phyloP scores from a whole-genome alignment of 2,113 vertebrate species.

The Megaleporinus macrocephalus region DNA sequence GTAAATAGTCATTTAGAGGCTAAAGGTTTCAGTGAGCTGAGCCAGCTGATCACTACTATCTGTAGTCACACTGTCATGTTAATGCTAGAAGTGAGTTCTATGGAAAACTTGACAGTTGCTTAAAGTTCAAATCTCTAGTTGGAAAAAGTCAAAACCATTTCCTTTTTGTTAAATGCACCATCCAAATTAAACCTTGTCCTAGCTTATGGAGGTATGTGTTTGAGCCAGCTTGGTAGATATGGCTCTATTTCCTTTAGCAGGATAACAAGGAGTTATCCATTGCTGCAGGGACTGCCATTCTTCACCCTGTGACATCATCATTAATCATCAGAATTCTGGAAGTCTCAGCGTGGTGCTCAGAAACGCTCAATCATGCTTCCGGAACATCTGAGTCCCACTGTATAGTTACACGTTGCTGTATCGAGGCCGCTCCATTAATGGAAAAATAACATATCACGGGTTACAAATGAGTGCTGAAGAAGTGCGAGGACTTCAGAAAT shows the following conservation, averaged over 20 bases:
- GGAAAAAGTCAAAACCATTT: background rate
- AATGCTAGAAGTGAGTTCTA: background rate
- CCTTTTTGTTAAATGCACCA: background rate
- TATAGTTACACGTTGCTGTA: slow-evolving; percentile 71
- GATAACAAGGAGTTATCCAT: slow-evolving; percentile 53
- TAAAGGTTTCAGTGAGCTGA: no score
- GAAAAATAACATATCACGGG: slow-evolving; percentile 83
- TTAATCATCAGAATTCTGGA: slow-evolving; percentile 81
- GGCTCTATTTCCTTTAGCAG: slow-evolving; percentile 51
- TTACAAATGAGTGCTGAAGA: slow-evolving; percentile 79
- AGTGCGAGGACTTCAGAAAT: slow-evolving; percentile 93
- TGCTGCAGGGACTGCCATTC: slow-evolving; percentile 72
- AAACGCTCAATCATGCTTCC: slow-evolving; percentile 72
- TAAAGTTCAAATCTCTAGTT: background rate
- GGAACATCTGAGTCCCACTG: slow-evolving; percentile 75
- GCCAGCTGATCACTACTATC: no score
- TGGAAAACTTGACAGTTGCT: background rate
- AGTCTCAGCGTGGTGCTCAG: slow-evolving; percentile 73
- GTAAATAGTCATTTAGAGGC: no score
- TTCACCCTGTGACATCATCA: slow-evolving; percentile 76
- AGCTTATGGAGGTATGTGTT: slow-evolving; percentile 26
- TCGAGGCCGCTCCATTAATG: slow-evolving; percentile 80
- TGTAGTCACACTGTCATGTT: background rate
- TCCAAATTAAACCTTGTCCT: slow-evolving; percentile 10
- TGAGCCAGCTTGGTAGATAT: slow-evolving; percentile 38